These are phyloP conservation scores for Hipposideros larvatus DNA, from an alignment of 2,797 vertebrate genomes.

Conservation along the genomic window DNA sequence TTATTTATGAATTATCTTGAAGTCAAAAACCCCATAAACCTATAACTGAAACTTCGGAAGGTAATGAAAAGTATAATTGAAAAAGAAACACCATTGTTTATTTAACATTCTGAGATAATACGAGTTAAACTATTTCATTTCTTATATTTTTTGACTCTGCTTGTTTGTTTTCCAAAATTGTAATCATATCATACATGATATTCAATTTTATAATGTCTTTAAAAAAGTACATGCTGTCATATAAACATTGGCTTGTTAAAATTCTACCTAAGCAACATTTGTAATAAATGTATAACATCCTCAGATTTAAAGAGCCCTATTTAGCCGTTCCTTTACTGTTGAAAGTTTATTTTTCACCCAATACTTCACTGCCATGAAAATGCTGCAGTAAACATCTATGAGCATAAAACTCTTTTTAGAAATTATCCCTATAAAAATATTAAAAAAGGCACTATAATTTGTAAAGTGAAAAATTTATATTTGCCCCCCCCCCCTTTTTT, in stretches of 20 bases:
- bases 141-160: not conserved
- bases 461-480: not conserved
- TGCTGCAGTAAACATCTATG: not conserved
- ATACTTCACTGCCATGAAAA: not conserved
- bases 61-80: not conserved
- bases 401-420: not conserved
- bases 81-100: not conserved
- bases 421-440: not conserved
- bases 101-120: not conserved
- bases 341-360: not conserved
- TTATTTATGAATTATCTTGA: not conserved
- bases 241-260: not conserved
- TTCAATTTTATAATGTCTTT: not conserved
- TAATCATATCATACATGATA: not conserved
- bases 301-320: not conserved
- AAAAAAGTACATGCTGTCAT: not conserved
- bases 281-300: not conserved
- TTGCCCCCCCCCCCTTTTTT: fast-evolving
- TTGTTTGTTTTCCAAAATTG: not conserved
- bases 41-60: not conserved
- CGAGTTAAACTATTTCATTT: not conserved
- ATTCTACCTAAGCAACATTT: not conserved
- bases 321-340: not conserved
- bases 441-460: not conserved
- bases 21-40: not conserved